These are phyloP conservation scores for Heliocidaris erythrogramma DNA, from an alignment of 35 echinoderm and acorn worm genomes.

Conservation along the genomic window DNA sequence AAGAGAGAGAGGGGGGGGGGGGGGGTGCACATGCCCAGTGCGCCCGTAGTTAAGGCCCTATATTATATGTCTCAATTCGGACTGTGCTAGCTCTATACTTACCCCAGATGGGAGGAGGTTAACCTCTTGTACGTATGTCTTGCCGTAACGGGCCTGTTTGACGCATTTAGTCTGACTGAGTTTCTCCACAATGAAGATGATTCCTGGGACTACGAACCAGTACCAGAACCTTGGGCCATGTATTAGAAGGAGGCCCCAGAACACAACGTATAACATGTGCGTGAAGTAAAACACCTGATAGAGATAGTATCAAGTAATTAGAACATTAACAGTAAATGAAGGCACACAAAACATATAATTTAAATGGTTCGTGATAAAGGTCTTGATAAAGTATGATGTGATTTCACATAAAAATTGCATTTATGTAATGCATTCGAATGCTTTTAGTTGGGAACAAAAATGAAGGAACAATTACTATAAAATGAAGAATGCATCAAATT, in stretches of 20 bases:
- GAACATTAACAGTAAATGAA: neutral
- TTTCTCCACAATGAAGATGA: constrained; percentile 93
- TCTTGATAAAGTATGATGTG: too few relatives aligned
- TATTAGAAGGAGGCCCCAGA: constrained; percentile 75
- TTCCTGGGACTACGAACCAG: constrained; percentile 83
- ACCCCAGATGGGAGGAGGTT: constrained; percentile 96
- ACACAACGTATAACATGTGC: constrained; percentile 89
- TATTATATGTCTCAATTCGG: neutral
- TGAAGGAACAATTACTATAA: too few relatives aligned
- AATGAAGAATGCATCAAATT: too few relatives aligned
- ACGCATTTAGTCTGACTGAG: constrained; percentile 82
- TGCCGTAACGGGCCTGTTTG: constrained; percentile 85
- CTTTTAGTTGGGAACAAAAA: too few relatives aligned
- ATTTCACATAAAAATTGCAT: too few relatives aligned
- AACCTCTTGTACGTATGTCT: constrained; percentile 92
- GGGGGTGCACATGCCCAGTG: too few relatives aligned
- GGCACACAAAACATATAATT: neutral
- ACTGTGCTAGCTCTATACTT: constrained; percentile 36
- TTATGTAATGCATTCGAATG: too few relatives aligned
- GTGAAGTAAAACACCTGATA: constrained; percentile 95
- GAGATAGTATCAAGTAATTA: neutral
- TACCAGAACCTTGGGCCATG: constrained; percentile 96
- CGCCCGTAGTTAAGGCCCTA: too few relatives aligned
- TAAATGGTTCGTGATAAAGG: too few relatives aligned
- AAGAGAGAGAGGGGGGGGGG: too few relatives aligned